Conservation (phyloP, 2,113 vertebrate genomes). For the Sorex fumeus region DNA sequence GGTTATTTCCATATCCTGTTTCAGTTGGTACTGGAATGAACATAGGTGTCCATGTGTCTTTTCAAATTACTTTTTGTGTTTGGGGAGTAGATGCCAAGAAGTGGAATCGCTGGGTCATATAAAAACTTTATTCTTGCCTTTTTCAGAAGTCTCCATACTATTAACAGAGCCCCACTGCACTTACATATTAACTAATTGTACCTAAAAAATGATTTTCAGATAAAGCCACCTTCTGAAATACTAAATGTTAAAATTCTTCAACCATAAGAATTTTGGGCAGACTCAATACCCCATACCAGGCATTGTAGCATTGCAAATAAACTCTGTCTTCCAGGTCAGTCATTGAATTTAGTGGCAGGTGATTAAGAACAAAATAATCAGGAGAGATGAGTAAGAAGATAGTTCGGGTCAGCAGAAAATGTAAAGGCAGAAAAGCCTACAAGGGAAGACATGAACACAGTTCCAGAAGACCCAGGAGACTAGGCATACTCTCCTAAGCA, state of each 20-base stretch:
- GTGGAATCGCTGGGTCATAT: no score
- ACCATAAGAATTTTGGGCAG: neutral
- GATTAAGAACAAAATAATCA: neutral
- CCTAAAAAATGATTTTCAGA: neutral
- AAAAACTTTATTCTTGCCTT: no score
- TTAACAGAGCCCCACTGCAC: neutral
- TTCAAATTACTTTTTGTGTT: no score
- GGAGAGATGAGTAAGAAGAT: neutral
- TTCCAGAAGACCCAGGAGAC: neutral
- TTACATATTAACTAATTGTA: neutral
- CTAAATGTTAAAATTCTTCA: neutral
- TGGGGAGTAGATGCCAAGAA: no score
- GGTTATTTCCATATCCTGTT: no score
- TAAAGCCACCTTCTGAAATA: neutral
- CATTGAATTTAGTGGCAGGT: constrained; percentile 10
- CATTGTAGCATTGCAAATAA: neutral
- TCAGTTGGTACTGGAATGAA: no score
- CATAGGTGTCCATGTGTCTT: no score
- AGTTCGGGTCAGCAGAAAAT: neutral
- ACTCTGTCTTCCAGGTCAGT: neutral
- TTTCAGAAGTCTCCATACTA: no score
- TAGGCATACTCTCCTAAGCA: neutral
- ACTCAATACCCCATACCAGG: neutral
- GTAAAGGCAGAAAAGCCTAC: neutral
- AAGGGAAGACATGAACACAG: neutral